Conservation (phyloP, 2,113 vertebrate genomes). For the Tragelaphus buxtoni region DNA sequence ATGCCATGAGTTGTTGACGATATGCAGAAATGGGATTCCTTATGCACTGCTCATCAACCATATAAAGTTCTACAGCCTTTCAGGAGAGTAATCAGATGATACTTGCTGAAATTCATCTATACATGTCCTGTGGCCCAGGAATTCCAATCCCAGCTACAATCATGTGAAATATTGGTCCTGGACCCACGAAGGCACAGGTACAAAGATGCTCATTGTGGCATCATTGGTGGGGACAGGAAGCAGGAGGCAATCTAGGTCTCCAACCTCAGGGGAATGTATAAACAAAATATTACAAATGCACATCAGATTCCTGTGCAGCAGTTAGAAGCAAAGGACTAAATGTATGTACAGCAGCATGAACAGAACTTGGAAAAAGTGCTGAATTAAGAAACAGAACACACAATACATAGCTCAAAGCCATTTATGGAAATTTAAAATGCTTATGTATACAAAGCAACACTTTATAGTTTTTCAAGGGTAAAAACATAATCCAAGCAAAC, state of each 20-base stretch:
- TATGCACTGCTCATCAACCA: not conserved
- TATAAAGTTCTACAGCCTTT: not conserved
- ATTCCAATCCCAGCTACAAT: not conserved
- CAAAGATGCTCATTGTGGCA: not conserved
- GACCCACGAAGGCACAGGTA: not conserved
- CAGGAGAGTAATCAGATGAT: not conserved
- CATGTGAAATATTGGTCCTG: not conserved
- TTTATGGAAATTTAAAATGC: slow-evolving; percentile 17
- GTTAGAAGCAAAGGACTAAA: not conserved
- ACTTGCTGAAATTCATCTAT: not conserved
- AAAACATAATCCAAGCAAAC: not conserved
- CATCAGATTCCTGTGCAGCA: not conserved
- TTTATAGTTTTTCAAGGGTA: not conserved
- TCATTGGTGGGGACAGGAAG: not conserved
- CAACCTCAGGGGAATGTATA: not conserved
- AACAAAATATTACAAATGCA: not conserved
- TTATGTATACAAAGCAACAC: not conserved
- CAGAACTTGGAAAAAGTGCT: not conserved
- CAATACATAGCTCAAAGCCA: not conserved
- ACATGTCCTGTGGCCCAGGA: not conserved
- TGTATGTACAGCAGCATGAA: not conserved
- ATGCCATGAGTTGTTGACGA: not conserved
- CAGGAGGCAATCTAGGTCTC: not conserved
- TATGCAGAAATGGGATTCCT: not conserved
- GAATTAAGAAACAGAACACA: slow-evolving; percentile 10